These are phyloP conservation scores for Tachina grossa DNA, from an alignment of 2,888 invertebrate species.

Conservation along the genomic window DNA sequence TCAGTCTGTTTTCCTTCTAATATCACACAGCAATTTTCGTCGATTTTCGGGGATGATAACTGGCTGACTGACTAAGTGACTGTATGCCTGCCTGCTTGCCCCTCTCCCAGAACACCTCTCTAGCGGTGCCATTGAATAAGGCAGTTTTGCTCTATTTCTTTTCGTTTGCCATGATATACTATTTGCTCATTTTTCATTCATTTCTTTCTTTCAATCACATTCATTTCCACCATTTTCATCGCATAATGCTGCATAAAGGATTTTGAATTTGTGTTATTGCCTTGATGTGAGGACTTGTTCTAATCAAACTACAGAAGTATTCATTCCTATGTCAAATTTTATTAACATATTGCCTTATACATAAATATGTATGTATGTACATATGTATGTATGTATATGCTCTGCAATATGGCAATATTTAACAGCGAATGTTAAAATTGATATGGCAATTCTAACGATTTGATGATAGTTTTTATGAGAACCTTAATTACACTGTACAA, in stretches of 20 bases:
- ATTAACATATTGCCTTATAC: background rate
- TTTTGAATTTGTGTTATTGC: constrained; percentile 19
- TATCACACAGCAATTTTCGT: constrained; percentile 37
- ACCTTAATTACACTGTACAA: too few relatives aligned
- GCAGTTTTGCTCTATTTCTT: constrained; percentile 52
- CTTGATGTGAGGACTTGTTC: background rate
- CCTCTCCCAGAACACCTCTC: background rate
- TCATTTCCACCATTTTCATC: constrained; percentile 46
- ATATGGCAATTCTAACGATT: too few relatives aligned
- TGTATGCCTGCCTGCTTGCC: background rate
- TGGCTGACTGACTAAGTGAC: background rate
- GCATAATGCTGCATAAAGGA: constrained; percentile 45
- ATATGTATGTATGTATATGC: too few relatives aligned
- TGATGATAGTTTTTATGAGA: too few relatives aligned
- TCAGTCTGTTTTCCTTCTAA: background rate
- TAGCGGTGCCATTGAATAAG: constrained; percentile 17
- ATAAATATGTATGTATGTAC: too few relatives aligned
- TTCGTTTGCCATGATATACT: constrained; percentile 12
- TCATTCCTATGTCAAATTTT: background rate
- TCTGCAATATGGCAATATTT: too few relatives aligned
- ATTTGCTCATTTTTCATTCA: constrained; percentile 20
- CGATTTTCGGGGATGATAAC: constrained; percentile 54
- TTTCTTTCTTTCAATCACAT: constrained; percentile 36
- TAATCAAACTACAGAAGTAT: background rate
- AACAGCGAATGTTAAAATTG: too few relatives aligned